A percentile compares a stretch with the other conserved stretches of the same genome.
Evolutionary conservation across 2,797 vertebrate genomes (phyloP).

Genomic region (Pagetopsis macropterus): DNA sequence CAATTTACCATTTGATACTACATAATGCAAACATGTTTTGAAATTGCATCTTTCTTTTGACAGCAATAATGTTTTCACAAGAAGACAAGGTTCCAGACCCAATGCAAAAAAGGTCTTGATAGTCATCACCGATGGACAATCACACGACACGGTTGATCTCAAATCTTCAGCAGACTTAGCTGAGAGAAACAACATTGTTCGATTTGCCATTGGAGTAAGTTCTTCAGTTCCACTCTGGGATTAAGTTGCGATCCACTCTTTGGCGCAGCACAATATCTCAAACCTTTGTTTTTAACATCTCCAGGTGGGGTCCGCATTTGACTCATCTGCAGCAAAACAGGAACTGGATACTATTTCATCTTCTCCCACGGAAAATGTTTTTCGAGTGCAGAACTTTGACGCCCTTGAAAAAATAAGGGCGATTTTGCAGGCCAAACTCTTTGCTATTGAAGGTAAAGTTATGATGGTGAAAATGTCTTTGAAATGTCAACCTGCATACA

Average conservation of each 20-base stretch:
- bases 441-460: constrained; percentile 78
- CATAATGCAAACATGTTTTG: not conserved
- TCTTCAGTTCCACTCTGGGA: not conserved
- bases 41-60: constrained; percentile 21
- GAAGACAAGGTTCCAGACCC: not conserved
- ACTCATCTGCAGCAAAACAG: accelerated
- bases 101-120: constrained; percentile 74
- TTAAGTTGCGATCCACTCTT: not conserved
- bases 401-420: constrained; percentile 65
- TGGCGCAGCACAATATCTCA: not conserved
- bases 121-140: constrained; percentile 81
- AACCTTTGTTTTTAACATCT: not conserved
- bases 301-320: constrained; percentile 69
- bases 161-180: accelerated
- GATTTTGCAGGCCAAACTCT: constrained; percentile 75
- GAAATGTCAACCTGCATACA: not conserved
- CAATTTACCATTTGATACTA: not conserved
- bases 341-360: constrained; percentile 77
- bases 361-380: constrained; percentile 21
- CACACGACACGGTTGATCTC: accelerated
- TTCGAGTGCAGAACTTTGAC: constrained; percentile 64
- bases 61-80: constrained; percentile 55
- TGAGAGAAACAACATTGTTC: constrained; percentile 31
- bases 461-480: no score
- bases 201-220: constrained; percentile 81